Evolutionary conservation across 2,797 vertebrate species (phyloP).

Genomic region (Hephaestus fuliginosus): DNA sequence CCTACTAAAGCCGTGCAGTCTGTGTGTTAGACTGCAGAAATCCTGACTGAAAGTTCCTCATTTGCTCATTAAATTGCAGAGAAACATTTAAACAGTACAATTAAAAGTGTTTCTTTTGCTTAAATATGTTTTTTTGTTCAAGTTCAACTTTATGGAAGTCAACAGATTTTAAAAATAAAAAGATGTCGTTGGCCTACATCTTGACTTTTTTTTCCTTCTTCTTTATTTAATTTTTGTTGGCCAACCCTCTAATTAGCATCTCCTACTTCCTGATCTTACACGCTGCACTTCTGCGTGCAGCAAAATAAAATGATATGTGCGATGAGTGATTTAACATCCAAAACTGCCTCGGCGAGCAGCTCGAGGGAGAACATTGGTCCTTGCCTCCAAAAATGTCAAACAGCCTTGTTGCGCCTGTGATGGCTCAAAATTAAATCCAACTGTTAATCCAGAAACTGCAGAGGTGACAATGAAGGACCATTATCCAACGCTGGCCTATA

Average conservation of each 20-base stretch:
- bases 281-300: constrained; percentile 2
- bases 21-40: not conserved
- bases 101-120: not conserved
- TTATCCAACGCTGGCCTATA: constrained; percentile 56
- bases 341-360: constrained; percentile 31
- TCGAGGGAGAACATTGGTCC: constrained; percentile 40
- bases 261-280: constrained; percentile 11
- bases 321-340: constrained; percentile 39
- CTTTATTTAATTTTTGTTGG: too few relatives aligned
- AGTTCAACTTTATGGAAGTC: not conserved
- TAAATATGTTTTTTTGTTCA: not conserved
- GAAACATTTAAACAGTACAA: not conserved
- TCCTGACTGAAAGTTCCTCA: not conserved
- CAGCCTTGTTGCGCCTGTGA: constrained; percentile 12
- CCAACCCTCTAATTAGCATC: not conserved
- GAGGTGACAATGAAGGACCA: constrained; percentile 56
- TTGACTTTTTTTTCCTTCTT: not conserved
- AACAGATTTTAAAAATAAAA: not conserved
- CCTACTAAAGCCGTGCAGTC: not conserved
- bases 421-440: constrained; percentile 57
- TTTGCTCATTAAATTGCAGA: not conserved
- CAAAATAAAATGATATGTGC: constrained; percentile 9
- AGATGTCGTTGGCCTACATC: constrained; percentile 1
- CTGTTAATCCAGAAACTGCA: constrained; percentile 52
- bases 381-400: constrained; percentile 58